Conservation (phyloP, 2,888 invertebrate species). For the Aplocera efformata region DNA sequence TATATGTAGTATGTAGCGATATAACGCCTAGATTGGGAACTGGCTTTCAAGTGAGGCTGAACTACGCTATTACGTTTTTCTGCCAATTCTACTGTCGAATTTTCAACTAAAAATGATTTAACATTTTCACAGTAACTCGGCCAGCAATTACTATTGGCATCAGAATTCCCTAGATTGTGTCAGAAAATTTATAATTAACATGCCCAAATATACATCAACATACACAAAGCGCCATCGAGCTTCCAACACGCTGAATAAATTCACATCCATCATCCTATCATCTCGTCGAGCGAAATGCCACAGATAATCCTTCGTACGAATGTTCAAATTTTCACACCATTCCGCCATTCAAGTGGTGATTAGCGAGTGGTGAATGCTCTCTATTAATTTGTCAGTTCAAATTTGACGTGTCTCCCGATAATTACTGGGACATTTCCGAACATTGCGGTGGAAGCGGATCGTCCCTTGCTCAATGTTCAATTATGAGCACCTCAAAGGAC, state of each 20-base stretch:
- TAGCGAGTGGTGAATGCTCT: conserved; percentile 49
- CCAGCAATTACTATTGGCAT: no score
- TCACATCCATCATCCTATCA: conserved; percentile 21
- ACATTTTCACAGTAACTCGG: no score
- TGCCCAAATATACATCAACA: no score
- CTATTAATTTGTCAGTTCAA: conserved; percentile 64
- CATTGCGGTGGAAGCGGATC: conserved; percentile 41
- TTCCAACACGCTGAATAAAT: conserved; percentile 26
- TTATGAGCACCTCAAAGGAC: conserved; percentile 16
- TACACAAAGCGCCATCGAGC: not conserved
- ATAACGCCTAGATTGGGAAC: no score
- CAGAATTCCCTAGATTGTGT: no score
- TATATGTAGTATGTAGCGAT: no score
- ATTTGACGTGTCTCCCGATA: conserved; percentile 50
- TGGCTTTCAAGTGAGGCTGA: no score
- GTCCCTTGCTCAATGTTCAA: conserved; percentile 20
- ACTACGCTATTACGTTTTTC: no score
- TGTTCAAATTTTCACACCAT: conserved; percentile 55
- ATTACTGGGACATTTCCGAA: conserved; percentile 48
- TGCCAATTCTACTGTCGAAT: no score
- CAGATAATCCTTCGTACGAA: conserved; percentile 31
- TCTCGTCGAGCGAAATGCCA: conserved; percentile 19
- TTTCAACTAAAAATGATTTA: no score
- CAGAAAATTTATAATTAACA: no score
- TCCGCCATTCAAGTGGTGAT: conserved; percentile 55